Evolutionary conservation across 2,113 vertebrate genomes (phyloP), one percentile per base, ranked within the genome.

Genomic region (Myotis lucifugus): DNA sequence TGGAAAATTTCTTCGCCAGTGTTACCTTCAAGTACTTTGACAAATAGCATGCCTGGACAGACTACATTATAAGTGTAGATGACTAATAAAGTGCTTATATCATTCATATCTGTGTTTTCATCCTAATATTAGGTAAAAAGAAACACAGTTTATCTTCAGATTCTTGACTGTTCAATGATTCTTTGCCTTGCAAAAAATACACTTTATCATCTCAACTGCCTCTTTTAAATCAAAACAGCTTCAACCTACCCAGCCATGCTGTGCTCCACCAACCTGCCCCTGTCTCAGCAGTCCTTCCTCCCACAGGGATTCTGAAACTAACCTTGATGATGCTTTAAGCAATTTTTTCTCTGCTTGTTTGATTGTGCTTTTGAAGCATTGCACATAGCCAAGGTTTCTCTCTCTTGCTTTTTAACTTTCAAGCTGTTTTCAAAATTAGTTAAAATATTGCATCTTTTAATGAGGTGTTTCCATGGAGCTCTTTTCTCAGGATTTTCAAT

Each of bases 331-430:
- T 69, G 21, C 34, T 37, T 50, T 72, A 95, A 42, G 10, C 6
- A 23, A 8, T 48, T 56, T 81, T 67, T 42, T 37, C 37, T 83
- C 85, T 9, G 0, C 25, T 37, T 86, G 3, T 74, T 91, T 85
- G 25, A 72, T 69, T 78, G 70, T 85, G 69, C 64, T 74, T 91
- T 93, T 95, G 61, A 90, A 95, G 48, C 11, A 69, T 46, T 94
- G 64, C 48, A 83, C 70, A 42, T 19, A 83, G 21, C 34, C 83
- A 82, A 67, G 46, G 56, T 69, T 85, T 90, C 27, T 59, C 25
- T 46, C n/a, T 78, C 34, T 73, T 52, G 21, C 10, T 78, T 92
- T 92, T 85, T 61, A 67, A 48, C n/a, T 94, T 97, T 92, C 59
- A 95, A 95, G 73, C 2, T n/a, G 21, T 73, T 69, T 88, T 69